Percentiles rank a stretch among this genome's conserved stretches.
Evolutionary conservation across 2,797 vertebrate genomes (phyloP).

Genomic region (Lophius americanus): DNA sequence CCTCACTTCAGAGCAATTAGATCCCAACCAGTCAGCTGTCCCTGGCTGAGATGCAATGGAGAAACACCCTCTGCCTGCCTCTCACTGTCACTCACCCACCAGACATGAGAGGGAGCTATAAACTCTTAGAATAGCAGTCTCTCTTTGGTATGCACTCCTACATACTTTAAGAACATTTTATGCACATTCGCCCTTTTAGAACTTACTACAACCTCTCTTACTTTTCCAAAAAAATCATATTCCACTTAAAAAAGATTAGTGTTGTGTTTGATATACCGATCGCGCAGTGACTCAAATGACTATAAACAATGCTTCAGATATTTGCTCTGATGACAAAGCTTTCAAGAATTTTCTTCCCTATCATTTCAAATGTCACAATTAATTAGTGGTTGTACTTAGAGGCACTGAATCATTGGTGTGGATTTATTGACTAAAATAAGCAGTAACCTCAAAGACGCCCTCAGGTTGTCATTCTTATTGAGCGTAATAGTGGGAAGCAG

Average conservation of each 20-base stretch:
- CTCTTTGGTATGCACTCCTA: conserved; percentile 61
- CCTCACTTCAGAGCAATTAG: conserved; percentile 99
- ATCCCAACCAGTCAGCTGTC: conserved; percentile 97
- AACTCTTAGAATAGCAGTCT: conserved; percentile 78
- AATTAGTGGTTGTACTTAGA: conserved; percentile 43
- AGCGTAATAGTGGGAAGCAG: conserved; percentile 46
- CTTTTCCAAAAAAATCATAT: conserved; percentile 39
- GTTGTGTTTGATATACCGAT: conserved; percentile 16
- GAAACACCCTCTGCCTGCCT: conserved; percentile 75
- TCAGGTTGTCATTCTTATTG: conserved; percentile 45
- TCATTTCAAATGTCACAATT: conserved; percentile 66
- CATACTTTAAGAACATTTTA: conserved; percentile 64
- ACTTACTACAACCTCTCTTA: conserved; percentile 30
- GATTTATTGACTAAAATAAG: conserved; percentile 47
- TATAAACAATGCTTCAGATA: conserved; percentile 24
- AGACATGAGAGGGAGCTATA: conserved; percentile 94
- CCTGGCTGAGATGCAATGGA: conserved; percentile 74
- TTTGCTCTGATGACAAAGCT: conserved; percentile 36
- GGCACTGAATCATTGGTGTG: conserved; percentile 30
- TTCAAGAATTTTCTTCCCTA: conserved; percentile 38
- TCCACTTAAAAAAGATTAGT: conserved; percentile 13
- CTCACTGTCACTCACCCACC: conserved; percentile 82
- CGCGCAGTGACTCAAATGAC: conserved; percentile 32
- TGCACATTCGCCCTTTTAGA: conserved; percentile 37
- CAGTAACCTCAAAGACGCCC: conserved; percentile 66